These are phyloP conservation scores for Allophyes oxyacanthae DNA, from an alignment of 2,888 invertebrate species.

Conservation along the genomic window DNA sequence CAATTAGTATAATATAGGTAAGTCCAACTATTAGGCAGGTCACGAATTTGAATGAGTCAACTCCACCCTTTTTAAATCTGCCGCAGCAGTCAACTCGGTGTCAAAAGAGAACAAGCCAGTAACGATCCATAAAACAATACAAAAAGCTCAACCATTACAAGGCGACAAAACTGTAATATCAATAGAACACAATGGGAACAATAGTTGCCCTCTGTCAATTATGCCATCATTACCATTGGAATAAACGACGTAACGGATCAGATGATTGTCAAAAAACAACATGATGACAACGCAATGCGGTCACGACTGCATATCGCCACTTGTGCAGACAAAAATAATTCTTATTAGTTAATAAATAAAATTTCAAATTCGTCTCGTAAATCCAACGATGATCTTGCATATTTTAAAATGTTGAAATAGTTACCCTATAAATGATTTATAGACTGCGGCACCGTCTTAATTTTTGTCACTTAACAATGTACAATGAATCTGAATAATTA, in stretches of 20 bases:
- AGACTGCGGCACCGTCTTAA: constrained; percentile 75
- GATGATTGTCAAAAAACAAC: constrained; percentile 82
- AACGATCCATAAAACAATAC: constrained; percentile 81
- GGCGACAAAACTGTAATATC: constrained; percentile 88
- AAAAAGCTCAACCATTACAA: constrained; percentile 82
- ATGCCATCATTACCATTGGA: constrained; percentile 88
- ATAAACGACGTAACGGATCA: constrained; percentile 86
- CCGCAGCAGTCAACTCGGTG: constrained; percentile 71
- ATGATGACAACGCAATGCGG: constrained; percentile 76
- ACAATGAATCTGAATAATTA: constrained; percentile 77
- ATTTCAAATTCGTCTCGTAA: constrained; percentile 55
- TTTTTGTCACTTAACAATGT: constrained; percentile 80
- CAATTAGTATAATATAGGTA: constrained; percentile 52
- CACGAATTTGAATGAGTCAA: constrained; percentile 71
- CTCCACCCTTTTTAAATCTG: constrained; percentile 84
- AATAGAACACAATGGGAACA: constrained; percentile 87
- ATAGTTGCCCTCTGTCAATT: constrained; percentile 88
- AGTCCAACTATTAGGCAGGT: constrained; percentile 60
- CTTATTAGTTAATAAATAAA: constrained; percentile 68
- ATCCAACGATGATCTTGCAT: constrained; percentile 73
- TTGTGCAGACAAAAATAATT: constrained; percentile 65
- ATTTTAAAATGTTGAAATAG: constrained; percentile 75
- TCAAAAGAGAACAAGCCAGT: constrained; percentile 71
- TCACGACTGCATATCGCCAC: constrained; percentile 53
- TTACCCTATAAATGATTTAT: constrained; percentile 85